These are phyloP conservation scores for Rhynchophorus ferrugineus DNA, from an alignment of 1,140 invertebrate species.

Conservation along the genomic window DNA sequence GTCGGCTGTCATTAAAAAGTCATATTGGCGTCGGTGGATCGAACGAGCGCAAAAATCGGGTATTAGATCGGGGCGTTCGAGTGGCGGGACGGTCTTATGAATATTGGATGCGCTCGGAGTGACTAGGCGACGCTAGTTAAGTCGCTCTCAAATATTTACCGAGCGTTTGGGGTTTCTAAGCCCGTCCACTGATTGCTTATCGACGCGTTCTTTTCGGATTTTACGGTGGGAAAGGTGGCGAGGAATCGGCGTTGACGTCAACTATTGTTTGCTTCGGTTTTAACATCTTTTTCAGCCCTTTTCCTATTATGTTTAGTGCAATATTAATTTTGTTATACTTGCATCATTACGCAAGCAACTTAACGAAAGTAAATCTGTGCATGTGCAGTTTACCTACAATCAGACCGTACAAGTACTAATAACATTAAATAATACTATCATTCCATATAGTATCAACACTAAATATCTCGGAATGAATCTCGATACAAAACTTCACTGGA, in stretches of 20 bases:
- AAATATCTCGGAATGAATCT: too few species aligned
- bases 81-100: slow-evolving; percentile 12
- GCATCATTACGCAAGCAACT: too few species aligned
- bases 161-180: slow-evolving; percentile 19
- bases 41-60: too few species aligned
- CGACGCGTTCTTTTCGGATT: not conserved
- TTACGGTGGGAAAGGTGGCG: not conserved
- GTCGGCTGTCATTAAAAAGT: slow-evolving; percentile 13
- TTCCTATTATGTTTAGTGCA: too few species aligned
- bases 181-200: slow-evolving; percentile 14
- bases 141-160: slow-evolving; percentile 24
- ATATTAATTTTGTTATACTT: slow-evolving; percentile 1
- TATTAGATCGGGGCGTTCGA: slow-evolving; percentile 8
- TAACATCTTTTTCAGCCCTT: not conserved
- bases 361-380: too few species aligned
- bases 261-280: not conserved
- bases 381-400: too few species aligned
- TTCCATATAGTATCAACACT: too few species aligned
- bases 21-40: slow-evolving; percentile 1
- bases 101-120: slow-evolving; percentile 16
- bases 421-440: too few species aligned
- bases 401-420: too few species aligned
- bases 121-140: slow-evolving; percentile 11
- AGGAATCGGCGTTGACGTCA: too few species aligned
- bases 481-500: too few species aligned